phyloP scores from a whole-genome alignment of 1,140 invertebrate genomes.

The Radopholus similis region DNA sequence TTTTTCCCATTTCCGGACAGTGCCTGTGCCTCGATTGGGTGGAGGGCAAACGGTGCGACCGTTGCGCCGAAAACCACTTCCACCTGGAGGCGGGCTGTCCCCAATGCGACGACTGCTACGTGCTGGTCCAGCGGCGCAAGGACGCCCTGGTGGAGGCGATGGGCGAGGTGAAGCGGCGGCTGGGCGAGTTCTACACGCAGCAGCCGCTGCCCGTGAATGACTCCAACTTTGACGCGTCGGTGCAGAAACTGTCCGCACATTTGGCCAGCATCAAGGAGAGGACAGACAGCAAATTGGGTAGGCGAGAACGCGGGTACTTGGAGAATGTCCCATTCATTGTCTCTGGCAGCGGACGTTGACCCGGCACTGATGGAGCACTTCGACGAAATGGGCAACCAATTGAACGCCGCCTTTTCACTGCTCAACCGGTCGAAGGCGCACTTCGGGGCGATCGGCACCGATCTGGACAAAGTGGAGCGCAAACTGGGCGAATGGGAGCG shows the following conservation, averaged over 20 bases:
- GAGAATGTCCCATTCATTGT: background rate
- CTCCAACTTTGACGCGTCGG: background rate
- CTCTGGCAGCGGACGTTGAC: background rate
- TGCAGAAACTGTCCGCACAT: background rate
- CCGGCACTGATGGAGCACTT: background rate
- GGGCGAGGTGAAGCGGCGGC: constrained; percentile 26
- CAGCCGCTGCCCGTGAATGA: background rate
- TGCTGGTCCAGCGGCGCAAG: constrained; percentile 28
- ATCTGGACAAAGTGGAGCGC: background rate
- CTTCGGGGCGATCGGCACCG: background rate
- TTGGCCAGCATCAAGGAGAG: background rate
- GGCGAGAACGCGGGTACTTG: background rate
- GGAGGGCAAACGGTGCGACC: constrained; percentile 83
- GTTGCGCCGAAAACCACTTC: constrained; percentile 68
- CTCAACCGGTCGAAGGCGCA: background rate
- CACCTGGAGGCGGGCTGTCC: constrained; percentile 31
- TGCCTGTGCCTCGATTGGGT: constrained; percentile 89
- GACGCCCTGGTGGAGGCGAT: constrained; percentile 34
- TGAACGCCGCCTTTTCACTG: background rate
- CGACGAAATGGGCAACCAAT: background rate
- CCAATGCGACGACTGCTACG: constrained; percentile 45
- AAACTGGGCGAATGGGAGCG: background rate
- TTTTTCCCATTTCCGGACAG: constrained; percentile 61
- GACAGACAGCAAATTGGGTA: background rate
- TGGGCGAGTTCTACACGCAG: constrained; percentile 45